Evolutionary conservation across 2,888 invertebrate genomes (phyloP), one percentile per base, ranked within the genome.

Genomic region (Platycnemis pennipes): DNA sequence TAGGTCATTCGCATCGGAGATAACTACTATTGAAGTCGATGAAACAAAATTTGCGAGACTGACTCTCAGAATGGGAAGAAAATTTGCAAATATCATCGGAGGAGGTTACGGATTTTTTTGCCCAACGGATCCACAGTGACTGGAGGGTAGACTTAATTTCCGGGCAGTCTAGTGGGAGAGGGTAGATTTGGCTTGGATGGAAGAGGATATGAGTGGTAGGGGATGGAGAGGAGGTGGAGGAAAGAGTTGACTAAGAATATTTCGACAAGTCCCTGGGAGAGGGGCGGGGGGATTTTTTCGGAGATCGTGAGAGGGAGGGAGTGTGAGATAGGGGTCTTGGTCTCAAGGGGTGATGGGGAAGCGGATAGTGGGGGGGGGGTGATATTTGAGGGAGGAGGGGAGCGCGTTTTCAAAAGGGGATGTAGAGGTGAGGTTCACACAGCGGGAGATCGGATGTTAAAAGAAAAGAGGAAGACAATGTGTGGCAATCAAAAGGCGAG

Each of bases 401-500:
- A 11, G 44, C 16, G 91, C 22, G 63, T 89, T 89, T 77, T 77
- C 77, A 77, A 77, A 89, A 89, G 56, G 44, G 91, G 91, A 87
- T 77, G 77, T 77, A n/a, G 87, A 87, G 91, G 91, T 91, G 91
- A 91, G 37, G 91, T 91, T 91, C 91, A 91, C 91, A 42, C 91
- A 91, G 91, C 91, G 91, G 91, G 91, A n/a, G 91, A 91, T 91
- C 91, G 44, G 91, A 56, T 91, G 91, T 91, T 91, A 91, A 91
- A 91, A 91, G 91, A 91, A 91, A 91, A 91, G 91, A 91, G 63
- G 63, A 91, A 91, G 91, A 91, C 91, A 91, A 91, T 91, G 91
- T 63, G 91, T 91, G 91, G 91, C 91, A 91, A 91, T 91, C 91
- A 91, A 91, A 91, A 63, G 91, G 77, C 77, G 77, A 77, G 77